Base-by-base conservation (phyloP, 2,113 vertebrate species). In the Coturnix japonica region DNA sequence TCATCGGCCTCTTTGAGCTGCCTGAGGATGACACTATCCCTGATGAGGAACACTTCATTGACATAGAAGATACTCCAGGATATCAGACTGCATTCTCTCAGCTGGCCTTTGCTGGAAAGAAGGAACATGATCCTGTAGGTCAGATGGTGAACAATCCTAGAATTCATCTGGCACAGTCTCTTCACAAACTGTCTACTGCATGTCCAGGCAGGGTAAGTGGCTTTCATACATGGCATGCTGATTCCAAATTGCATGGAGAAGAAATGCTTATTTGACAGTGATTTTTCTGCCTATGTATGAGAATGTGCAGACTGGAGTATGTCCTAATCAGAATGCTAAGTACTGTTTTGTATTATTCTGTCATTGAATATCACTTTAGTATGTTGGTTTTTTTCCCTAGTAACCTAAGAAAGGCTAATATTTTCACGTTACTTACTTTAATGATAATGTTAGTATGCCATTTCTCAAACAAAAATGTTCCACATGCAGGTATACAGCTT, bases 81-180 rank as follows among this genome's bases (percentile, higher is more conserved):
- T 99, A 99, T 89, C 99, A 99, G 97, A 99, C 99, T 2, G 99
- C 99, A 1, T 99, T 99, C 97, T 99, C 99, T 35, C 99, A 99
- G 67, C 95, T 99, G 17, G 99, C 99, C 49, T 99, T 99, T 80
- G 99, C 99, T 21, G 99, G 99, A 9, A 99, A 98, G 85, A 99
- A 99, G 81, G 99, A 99, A 46, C 99, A 98, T 0, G 99, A 99
- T 89, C 99, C 99, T 9, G 98, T 99, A 7, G 99, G 99, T 79
- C 98, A 99, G 10, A 98, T 98, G 91, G 98, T 99, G 59, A 98
- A 98, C 91, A 99, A 99, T 91, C 99, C 99, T 39, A 98, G 98
- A 92, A 98, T 99, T 91, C 98, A 99, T 51, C 96, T 99, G 96
- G 99, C 99, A 43, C 99, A 99, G 95, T 99, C 99, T 6, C 98